These are phyloP conservation scores for Rhabdornis inornatus DNA, from an alignment of 2,113 vertebrate species.

Conservation along the genomic window DNA sequence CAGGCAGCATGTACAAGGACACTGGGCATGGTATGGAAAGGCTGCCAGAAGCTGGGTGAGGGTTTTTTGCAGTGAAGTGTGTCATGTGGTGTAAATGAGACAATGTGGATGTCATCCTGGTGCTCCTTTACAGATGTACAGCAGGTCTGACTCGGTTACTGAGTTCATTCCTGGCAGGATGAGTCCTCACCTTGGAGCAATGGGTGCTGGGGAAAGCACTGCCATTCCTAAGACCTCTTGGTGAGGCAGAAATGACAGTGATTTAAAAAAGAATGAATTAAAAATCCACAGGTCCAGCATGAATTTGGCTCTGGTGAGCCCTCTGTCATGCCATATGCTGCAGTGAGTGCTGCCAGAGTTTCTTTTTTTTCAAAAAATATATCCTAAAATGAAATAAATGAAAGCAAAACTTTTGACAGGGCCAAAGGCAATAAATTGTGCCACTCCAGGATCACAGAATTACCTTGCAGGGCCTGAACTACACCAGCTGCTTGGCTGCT, in stretches of 20 bases:
- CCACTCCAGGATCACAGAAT: background rate
- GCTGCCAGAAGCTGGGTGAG: background rate
- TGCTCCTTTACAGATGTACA: background rate
- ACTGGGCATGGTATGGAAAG: background rate
- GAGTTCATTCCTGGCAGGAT: background rate
- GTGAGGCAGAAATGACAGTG: background rate
- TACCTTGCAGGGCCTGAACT: background rate
- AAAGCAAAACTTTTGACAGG: background rate
- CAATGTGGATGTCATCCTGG: background rate
- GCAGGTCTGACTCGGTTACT: fast-evolving
- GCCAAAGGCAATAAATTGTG: background rate
- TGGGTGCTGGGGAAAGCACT: background rate
- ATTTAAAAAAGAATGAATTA: background rate
- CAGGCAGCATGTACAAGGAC: fast-evolving
- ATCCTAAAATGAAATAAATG: background rate
- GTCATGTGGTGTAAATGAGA: background rate
- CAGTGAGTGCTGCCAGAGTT: background rate
- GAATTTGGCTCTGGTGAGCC: background rate
- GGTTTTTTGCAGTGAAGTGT: background rate
- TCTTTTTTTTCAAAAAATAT: background rate
- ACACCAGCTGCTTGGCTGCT: background rate
- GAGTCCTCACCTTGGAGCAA: background rate
- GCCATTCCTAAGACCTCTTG: background rate
- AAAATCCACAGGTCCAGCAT: background rate
- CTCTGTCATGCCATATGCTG: background rate